Conservation (phyloP, 2,113 vertebrate genomes). For the Tragelaphus scriptus region DNA sequence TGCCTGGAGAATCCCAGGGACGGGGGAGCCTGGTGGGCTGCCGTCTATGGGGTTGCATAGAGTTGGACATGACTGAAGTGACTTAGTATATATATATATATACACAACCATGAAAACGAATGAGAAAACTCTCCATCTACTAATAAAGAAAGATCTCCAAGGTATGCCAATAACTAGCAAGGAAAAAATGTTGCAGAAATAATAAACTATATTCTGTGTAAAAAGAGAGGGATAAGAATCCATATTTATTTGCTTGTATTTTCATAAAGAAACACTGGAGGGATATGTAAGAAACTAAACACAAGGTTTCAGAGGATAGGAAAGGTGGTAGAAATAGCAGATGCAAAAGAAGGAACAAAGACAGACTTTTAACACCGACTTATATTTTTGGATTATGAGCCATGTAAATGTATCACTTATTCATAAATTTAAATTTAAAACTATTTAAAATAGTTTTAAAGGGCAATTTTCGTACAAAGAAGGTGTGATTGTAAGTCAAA, state of each 20-base stretch:
- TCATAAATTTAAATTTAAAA: neutral
- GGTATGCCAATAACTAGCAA: neutral
- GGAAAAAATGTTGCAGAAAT: neutral
- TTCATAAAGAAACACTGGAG: neutral
- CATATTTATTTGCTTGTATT: neutral
- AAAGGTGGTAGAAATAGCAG: neutral
- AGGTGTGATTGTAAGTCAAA: neutral
- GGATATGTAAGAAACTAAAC: neutral
- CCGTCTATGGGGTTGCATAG: too few relatives aligned
- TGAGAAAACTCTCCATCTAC: neutral
- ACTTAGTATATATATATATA: neutral
- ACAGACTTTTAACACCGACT: neutral
- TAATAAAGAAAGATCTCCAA: neutral
- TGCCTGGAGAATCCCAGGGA: too few relatives aligned
- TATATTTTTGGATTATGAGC: neutral
- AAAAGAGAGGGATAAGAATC: neutral
- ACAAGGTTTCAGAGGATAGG: neutral
- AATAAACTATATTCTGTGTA: neutral
- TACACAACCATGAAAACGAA: neutral
- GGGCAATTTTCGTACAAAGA: neutral
- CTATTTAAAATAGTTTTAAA: neutral
- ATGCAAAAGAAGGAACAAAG: neutral
- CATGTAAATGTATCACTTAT: neutral
- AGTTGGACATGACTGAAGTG: too few relatives aligned
- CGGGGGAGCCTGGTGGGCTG: too few relatives aligned